Evolutionary conservation across 2,113 vertebrate genomes (phyloP).

Genomic region (Glaucidium brasilianum): DNA sequence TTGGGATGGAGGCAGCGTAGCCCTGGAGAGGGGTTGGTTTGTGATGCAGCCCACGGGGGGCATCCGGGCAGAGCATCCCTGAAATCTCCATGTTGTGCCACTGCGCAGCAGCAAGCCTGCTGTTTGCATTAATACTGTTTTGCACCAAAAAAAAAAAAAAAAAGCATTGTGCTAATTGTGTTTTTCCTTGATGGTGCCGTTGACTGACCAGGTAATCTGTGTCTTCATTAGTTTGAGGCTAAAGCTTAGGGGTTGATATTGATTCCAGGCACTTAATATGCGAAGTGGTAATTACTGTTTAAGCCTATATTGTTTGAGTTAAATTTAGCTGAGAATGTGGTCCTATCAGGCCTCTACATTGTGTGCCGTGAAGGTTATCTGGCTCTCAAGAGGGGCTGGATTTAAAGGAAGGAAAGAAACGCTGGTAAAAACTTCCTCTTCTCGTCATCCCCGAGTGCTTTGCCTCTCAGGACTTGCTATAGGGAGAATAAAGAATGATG

Average conservation of each 20-base stretch:
- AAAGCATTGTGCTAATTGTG: background rate
- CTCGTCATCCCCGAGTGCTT: background rate
- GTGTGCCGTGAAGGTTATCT: background rate
- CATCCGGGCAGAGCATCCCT: background rate
- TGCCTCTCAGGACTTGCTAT: background rate
- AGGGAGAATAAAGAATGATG: background rate
- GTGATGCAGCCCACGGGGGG: background rate
- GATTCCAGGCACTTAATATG: background rate
- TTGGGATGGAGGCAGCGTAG: background rate
- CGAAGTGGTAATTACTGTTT: background rate
- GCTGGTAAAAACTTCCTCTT: background rate
- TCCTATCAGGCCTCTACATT: background rate
- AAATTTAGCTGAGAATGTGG: conserved; percentile 24
- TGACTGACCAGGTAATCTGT: background rate
- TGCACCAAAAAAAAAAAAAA: background rate
- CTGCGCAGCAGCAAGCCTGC: accelerated
- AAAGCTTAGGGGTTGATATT: background rate
- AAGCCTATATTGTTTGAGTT: background rate
- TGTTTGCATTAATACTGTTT: background rate
- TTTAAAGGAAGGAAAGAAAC: conserved; percentile 7
- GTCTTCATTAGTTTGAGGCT: background rate
- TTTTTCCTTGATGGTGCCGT: background rate
- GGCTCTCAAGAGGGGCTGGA: background rate
- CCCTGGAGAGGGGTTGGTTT: background rate
- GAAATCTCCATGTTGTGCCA: background rate